These are phyloP conservation scores for Sitta europaea DNA, from an alignment of 2,113 vertebrate genomes.

Conservation along the genomic window DNA sequence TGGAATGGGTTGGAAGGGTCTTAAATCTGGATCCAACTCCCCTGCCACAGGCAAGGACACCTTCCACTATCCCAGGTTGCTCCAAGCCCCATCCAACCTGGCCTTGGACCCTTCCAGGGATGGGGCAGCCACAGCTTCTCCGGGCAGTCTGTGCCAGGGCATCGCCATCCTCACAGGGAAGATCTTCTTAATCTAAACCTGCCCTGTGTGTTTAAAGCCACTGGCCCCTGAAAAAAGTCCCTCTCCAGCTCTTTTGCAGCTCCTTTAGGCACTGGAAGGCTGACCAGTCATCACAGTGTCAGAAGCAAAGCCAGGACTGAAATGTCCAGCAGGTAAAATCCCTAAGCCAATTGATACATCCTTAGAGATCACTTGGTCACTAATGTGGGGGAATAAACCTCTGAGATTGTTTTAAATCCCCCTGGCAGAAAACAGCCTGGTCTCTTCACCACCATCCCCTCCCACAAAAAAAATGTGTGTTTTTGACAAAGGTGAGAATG, in stretches of 20 bases:
- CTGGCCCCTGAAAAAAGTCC: background rate
- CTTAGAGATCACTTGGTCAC: background rate
- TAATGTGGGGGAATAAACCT: background rate
- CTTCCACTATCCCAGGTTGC: background rate
- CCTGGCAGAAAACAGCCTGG: background rate
- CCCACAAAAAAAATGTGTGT: fast-evolving
- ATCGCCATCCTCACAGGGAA: background rate
- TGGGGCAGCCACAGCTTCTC: background rate
- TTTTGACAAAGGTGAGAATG: background rate
- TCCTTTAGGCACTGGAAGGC: background rate
- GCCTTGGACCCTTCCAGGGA: background rate
- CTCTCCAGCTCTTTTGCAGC: background rate
- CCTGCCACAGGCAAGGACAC: background rate
- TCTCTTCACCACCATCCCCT: background rate
- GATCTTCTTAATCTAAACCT: background rate
- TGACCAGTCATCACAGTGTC: background rate
- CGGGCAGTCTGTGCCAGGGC: background rate
- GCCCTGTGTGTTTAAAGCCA: background rate
- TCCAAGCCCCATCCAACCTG: background rate
- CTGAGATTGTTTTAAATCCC: background rate
- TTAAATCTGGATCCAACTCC: background rate
- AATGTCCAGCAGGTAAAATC: background rate
- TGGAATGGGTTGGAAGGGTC: background rate
- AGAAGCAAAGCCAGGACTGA: background rate
- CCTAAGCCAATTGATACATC: fast-evolving